These are phyloP conservation scores for Drosophila kikkawai DNA, from an alignment of 1,140 invertebrate species.

Conservation along the genomic window DNA sequence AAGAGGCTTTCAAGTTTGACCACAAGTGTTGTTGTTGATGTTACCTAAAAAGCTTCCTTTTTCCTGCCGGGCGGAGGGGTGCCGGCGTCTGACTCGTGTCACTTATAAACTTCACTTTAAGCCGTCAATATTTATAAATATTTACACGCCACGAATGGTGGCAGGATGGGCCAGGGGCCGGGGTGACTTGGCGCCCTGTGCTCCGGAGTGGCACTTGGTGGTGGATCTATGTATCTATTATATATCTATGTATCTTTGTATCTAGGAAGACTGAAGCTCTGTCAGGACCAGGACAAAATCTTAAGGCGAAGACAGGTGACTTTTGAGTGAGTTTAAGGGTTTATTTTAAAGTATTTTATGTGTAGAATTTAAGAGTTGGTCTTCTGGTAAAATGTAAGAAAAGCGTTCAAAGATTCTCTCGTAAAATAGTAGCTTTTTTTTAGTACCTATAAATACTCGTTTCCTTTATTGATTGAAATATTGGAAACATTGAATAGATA, in stretches of 20 bases:
- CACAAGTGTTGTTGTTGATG: conserved; percentile 70
- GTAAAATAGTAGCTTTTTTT: not conserved
- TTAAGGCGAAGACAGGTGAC: not conserved
- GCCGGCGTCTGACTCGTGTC: conserved; percentile 60
- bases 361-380: too few species aligned
- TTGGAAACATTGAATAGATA: not conserved
- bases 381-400: too few species aligned
- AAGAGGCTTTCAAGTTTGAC: conserved; percentile 80
- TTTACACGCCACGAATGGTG: conserved; percentile 65
- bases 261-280: conserved; percentile 15
- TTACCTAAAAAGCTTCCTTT: conserved; percentile 67
- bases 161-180: conserved; percentile 8
- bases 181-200: conserved; percentile 19
- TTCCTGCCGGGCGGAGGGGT: conserved; percentile 27
- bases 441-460: not conserved
- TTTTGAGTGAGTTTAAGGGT: not conserved
- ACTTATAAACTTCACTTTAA: conserved; percentile 82
- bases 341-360: not conserved
- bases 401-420: not conserved
- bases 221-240: conserved; percentile 5
- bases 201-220: conserved; percentile 24
- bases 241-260: not conserved
- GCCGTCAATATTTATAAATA: conserved; percentile 83
- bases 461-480: not conserved
- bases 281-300: conserved; percentile 18